Percentiles rank a stretch among this genome's conserved stretches.
Conservation (phyloP, 2,797 vertebrate species). For the Chloroceryle amazona region DNA sequence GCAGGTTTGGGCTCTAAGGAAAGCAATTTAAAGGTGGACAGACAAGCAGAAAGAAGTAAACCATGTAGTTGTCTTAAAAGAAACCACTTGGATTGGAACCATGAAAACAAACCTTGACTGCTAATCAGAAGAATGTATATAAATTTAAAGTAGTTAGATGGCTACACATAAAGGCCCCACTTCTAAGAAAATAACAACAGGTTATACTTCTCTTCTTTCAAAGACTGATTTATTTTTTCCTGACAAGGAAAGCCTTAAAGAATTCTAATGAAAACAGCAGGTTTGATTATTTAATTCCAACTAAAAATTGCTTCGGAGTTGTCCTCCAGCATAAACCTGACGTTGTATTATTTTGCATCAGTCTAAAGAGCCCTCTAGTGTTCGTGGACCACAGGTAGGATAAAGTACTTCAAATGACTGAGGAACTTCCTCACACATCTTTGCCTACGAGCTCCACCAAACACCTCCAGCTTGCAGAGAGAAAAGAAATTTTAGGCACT, state of each 20-base stretch:
- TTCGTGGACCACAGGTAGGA: not conserved
- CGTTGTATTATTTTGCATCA: not conserved
- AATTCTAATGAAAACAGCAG: not conserved
- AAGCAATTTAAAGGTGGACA: not conserved
- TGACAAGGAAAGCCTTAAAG: not conserved
- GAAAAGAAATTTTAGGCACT: not conserved
- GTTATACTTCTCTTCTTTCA: not conserved
- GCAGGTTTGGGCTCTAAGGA: not conserved
- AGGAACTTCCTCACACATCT: not conserved
- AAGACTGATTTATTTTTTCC: not conserved
- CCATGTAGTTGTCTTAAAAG: not conserved
- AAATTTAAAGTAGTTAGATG: not conserved
- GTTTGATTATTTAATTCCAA: not conserved
- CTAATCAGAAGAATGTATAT: conserved; percentile 45
- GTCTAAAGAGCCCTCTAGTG: conserved; percentile 79
- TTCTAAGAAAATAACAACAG: not conserved
- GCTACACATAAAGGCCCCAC: not conserved
- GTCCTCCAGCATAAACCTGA: not conserved
- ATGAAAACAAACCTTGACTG: conserved; percentile 9
- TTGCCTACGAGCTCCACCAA: not conserved
- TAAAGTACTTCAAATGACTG: not conserved
- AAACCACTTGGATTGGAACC: not conserved
- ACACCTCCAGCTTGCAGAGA: not conserved
- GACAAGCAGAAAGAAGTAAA: not conserved
- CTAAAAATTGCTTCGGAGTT: not conserved